Conservation (phyloP, 2,888 invertebrate species). For the Chrysomela aeneicollis region DNA sequence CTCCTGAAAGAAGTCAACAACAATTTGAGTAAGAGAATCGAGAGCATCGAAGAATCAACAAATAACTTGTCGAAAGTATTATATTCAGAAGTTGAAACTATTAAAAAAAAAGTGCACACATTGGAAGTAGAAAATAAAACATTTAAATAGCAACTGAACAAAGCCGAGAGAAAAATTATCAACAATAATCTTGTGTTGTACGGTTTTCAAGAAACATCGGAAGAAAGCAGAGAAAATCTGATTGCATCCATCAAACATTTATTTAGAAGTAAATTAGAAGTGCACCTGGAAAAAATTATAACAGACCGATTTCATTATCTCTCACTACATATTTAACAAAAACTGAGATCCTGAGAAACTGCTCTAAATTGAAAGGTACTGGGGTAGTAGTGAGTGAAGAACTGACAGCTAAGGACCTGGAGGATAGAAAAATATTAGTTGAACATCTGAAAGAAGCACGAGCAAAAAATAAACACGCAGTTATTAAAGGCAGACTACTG, state of each 20-base stretch:
- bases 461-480: constrained; percentile 8
- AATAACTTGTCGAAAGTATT: constrained; percentile 13
- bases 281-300: constrained; percentile 10
- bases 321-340: constrained; percentile 5
- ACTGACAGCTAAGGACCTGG: constrained; percentile 6
- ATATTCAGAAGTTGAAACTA: constrained; percentile 13
- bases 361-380: constrained; percentile 9
- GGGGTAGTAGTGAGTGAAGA: constrained; percentile 3
- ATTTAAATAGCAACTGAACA: constrained; percentile 6
- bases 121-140: constrained; percentile 12
- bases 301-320: constrained; percentile 1
- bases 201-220: constrained; percentile 9
- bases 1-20: constrained; percentile 13
- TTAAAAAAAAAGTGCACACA: constrained; percentile 6
- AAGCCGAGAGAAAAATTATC: constrained; percentile 6
- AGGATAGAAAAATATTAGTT: constrained; percentile 8
- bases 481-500: constrained; percentile 3
- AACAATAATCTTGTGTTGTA: constrained; percentile 11
- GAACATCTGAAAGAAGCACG: background rate
- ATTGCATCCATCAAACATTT: constrained; percentile 10
- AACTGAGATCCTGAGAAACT: background rate
- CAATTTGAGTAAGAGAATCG: constrained; percentile 8
- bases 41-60: constrained; percentile 7
- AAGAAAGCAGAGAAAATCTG: constrained; percentile 15
- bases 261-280: constrained; percentile 13